Conservation (phyloP, 2,797 vertebrate species). For the Enteromius anoplus region DNA sequence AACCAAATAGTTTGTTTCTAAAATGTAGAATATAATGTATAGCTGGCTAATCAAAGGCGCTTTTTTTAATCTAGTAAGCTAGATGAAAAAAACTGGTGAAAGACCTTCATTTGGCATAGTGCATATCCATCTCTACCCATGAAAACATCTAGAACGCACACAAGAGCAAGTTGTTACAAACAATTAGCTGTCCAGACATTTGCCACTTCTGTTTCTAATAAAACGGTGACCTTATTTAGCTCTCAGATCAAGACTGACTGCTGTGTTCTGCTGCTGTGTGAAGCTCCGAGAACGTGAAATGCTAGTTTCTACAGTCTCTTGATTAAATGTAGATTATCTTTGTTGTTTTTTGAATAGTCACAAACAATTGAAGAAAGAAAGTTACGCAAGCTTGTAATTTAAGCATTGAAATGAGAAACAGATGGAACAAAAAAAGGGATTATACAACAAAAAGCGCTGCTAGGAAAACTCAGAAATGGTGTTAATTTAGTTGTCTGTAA, state of each 20-base stretch:
- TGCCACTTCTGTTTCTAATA: neutral
- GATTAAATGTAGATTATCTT: conserved; percentile 9
- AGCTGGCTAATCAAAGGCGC: neutral
- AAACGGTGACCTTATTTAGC: neutral
- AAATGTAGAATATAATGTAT: neutral
- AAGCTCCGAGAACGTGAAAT: neutral
- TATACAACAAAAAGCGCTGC: conserved; percentile 19
- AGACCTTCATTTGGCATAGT: neutral
- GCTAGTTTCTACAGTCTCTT: conserved; percentile 11
- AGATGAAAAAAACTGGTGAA: neutral
- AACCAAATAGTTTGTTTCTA: too few relatives aligned
- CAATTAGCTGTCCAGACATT: neutral
- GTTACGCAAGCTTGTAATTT: conserved; percentile 5
- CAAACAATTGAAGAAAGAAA: conserved; percentile 19
- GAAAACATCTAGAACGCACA: neutral
- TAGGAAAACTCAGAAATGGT: conserved; percentile 8
- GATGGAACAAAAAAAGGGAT: conserved; percentile 41
- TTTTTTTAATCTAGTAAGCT: neutral
- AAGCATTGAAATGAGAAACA: conserved; percentile 21
- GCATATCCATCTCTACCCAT: neutral
- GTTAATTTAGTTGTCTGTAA: conserved; percentile 57
- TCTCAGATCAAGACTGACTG: neutral
- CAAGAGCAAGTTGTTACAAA: neutral
- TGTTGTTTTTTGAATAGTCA: conserved; percentile 28
- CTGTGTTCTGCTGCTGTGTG: neutral